A percentile compares a stretch with the other conserved stretches of the same genome.
phyloP scores from a whole-genome alignment of 1,140 invertebrate species.

The Euglossa dilemma region DNA sequence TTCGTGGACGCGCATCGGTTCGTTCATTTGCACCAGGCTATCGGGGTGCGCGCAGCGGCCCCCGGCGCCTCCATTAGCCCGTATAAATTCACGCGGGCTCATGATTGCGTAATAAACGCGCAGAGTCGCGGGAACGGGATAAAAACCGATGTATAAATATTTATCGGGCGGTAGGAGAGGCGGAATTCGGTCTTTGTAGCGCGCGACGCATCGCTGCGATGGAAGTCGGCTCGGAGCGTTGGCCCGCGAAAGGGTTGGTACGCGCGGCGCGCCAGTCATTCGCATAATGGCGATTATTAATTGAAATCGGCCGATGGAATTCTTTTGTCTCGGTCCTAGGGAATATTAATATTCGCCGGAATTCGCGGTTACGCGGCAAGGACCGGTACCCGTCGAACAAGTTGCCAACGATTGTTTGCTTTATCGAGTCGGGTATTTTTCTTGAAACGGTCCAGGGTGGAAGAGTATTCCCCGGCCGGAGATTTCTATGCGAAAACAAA shows the following conservation, averaged over 20 bases:
- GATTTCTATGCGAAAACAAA: slow-evolving; percentile 6
- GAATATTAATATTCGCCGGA: neutral
- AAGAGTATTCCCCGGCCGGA: neutral
- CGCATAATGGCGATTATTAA: neutral
- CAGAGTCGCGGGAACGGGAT: slow-evolving; percentile 3
- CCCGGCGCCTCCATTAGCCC: slow-evolving; percentile 46
- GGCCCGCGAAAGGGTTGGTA: neutral
- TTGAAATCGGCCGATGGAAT: neutral
- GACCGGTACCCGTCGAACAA: neutral
- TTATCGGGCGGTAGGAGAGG: slow-evolving; percentile 41
- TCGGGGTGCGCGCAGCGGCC: slow-evolving; percentile 17
- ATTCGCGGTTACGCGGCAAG: neutral
- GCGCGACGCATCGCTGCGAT: neutral
- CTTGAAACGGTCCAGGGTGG: neutral
- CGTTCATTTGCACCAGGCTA: slow-evolving; percentile 31
- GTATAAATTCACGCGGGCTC: slow-evolving; percentile 51
- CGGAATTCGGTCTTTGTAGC: neutral
- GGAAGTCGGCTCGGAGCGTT: neutral
- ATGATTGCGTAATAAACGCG: slow-evolving; percentile 60
- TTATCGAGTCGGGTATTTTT: neutral
- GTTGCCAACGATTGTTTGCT: neutral
- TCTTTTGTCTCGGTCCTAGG: neutral
- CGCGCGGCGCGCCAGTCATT: neutral
- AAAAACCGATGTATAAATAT: slow-evolving; percentile 57
- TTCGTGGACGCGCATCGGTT: slow-evolving; percentile 40